Evolutionary conservation across 2,113 vertebrate genomes (phyloP), one percentile per base, ranked within the genome.

Genomic region (Melanerpes formicivorus): DNA sequence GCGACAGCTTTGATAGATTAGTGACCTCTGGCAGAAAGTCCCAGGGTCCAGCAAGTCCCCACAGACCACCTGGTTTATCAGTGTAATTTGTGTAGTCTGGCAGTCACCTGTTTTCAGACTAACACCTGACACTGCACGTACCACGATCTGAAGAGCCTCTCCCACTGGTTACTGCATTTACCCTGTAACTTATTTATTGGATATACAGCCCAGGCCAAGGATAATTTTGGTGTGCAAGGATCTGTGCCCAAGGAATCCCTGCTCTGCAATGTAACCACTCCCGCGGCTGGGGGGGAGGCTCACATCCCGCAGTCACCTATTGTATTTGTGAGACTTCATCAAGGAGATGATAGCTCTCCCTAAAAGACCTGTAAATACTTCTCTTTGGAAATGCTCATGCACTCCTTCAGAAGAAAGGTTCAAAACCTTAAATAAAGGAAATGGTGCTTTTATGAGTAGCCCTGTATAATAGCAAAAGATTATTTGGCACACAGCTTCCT

Each of bases 11-110:
- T 95, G 89, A 94, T 15, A 64, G 90, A 84, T 94, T 64, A 87
- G 72, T 93, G 91, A 87, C 84, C 94, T 94, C 62, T 71, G 87
- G 56, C 75, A 95, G 72, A 83, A 83, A 58, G 73, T 78, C 59
- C 37, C 0, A 1, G 32, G 72, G 69, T 62, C 74, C 54, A 67
- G 76, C 80, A 90, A 32, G 72, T 87, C 91, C 82, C 70, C 56
- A 21, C 48, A 34, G 85, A 80, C 62, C 91, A 80, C 92, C 92
- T 94, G 83, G 58, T 79, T 91, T 86, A 87, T 72, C 10, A 5
- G 26, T 40, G 34, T 71, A 60, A 32, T 55, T 37, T 14, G 32
- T 23, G 73, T 10, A 78, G 73, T 83, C 44, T 90, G 70, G 58
- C 59, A 60, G 48, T n/a, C 54, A 34, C 40, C 42, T 27, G 22